These are phyloP conservation scores for Aphrocallistes beatrix DNA, from an alignment of 37 sponge, comb jelly and placozoan species.

Conservation along the genomic window DNA sequence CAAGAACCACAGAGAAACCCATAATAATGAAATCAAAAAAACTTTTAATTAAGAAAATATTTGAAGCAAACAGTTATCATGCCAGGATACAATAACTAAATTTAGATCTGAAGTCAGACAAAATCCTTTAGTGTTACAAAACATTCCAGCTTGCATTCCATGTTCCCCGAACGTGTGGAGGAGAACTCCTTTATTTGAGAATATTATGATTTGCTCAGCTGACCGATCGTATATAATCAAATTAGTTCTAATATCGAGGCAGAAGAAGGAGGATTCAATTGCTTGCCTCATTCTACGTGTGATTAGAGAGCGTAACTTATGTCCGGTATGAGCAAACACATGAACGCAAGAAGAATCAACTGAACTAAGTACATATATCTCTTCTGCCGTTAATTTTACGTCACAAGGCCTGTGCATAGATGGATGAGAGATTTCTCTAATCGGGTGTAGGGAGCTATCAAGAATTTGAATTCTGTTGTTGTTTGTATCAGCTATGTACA, in stretches of 20 bases:
- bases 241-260: not conserved
- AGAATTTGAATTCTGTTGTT: no score
- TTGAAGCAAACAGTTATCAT: not conserved
- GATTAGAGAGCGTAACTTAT: not conserved
- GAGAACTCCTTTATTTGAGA: not conserved
- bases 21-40: no score
- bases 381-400: not conserved
- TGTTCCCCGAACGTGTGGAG: not conserved
- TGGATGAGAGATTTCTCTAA: not conserved
- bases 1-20: no score
- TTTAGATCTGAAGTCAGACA: not conserved
- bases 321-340: not conserved
- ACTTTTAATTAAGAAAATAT: constrained; percentile 13
- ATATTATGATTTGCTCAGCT: not conserved
- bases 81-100: not conserved
- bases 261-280: not conserved
- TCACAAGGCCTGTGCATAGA: not conserved
- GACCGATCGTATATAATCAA: not conserved
- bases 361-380: not conserved
- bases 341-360: not conserved
- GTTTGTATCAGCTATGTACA: no score
- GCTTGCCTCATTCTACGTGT: not conserved
- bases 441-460: not conserved
- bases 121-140: not conserved
- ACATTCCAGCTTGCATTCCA: not conserved